Evolutionary conservation across 2,797 vertebrate genomes (phyloP).

Genomic region (Cryptoprocta ferox): DNA sequence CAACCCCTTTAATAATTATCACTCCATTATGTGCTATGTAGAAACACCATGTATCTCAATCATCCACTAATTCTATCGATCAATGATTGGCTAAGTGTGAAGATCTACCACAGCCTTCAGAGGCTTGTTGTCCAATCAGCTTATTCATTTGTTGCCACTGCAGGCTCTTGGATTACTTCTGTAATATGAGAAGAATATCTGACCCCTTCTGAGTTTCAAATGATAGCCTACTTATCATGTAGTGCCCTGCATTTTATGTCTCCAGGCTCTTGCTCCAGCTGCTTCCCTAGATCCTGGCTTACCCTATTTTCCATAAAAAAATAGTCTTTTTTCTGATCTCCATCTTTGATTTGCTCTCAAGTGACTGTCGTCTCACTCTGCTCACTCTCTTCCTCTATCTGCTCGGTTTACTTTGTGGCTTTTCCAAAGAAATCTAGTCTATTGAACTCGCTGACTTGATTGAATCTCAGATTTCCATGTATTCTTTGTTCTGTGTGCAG

Average conservation of each 20-base stretch:
- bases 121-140: not conserved
- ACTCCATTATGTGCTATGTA: not conserved
- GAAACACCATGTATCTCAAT: not conserved
- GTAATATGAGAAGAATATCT: not conserved
- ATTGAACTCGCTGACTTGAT: not conserved
- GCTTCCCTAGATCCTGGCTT: not conserved
- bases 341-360: not conserved
- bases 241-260: fast-evolving
- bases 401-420: not conserved
- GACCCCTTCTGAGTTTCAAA: not conserved
- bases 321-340: not conserved
- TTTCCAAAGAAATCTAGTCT: not conserved
- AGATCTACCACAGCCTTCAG: not conserved
- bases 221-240: not conserved
- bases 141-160: not conserved
- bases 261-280: not conserved
- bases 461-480: not conserved
- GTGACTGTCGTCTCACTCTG: not conserved
- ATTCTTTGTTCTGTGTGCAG: not conserved
- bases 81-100: not conserved
- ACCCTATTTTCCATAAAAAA: not conserved
- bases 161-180: not conserved
- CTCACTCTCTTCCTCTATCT: not conserved
- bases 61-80: not conserved
- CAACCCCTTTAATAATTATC: not conserved